phyloP scores from a whole-genome alignment of 1,140 invertebrate genomes.

The Helicoverpa zea region DNA sequence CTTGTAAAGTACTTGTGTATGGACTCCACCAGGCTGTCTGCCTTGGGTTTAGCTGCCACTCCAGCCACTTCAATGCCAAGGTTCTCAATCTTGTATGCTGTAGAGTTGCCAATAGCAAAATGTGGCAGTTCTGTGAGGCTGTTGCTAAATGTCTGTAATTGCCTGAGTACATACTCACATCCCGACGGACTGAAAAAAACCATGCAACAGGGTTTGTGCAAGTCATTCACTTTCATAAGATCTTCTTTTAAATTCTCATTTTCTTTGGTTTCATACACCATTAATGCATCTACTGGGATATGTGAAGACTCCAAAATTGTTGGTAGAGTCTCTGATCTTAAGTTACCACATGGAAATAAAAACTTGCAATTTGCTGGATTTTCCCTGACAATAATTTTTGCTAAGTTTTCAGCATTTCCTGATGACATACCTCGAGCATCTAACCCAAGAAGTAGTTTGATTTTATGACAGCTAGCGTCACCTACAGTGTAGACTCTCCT shows the following conservation, averaged over 20 bases:
- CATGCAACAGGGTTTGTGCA: conserved; percentile 77
- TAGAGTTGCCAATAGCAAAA: conserved; percentile 82
- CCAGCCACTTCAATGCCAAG: conserved; percentile 79
- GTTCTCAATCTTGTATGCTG: conserved; percentile 80
- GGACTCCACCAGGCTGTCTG: conserved; percentile 74
- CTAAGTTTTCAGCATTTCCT: conserved; percentile 86
- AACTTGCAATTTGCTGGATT: conserved; percentile 74
- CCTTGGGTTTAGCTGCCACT: conserved; percentile 70
- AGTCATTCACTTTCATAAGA: conserved; percentile 74
- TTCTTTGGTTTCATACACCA: conserved; percentile 87
- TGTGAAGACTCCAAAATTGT: conserved; percentile 75
- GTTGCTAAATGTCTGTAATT: conserved; percentile 79
- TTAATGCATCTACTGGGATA: conserved; percentile 82
- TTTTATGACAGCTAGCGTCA: conserved; percentile 83
- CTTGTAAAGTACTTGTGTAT: conserved; percentile 70
- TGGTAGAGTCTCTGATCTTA: conserved; percentile 85
- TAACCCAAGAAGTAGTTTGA: conserved; percentile 79
- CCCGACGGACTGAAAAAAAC: conserved; percentile 88
- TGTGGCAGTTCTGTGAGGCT: conserved; percentile 72
- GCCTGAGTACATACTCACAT: conserved; percentile 78
- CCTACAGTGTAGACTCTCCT: conserved; percentile 87
- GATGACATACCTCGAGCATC: conserved; percentile 83
- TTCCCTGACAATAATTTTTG: conserved; percentile 82
- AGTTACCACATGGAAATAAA: conserved; percentile 86
- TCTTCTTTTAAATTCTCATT: conserved; percentile 81